Evolutionary conservation across 2,888 invertebrate species (phyloP).

Genomic region (Galerucella calmariensis): DNA sequence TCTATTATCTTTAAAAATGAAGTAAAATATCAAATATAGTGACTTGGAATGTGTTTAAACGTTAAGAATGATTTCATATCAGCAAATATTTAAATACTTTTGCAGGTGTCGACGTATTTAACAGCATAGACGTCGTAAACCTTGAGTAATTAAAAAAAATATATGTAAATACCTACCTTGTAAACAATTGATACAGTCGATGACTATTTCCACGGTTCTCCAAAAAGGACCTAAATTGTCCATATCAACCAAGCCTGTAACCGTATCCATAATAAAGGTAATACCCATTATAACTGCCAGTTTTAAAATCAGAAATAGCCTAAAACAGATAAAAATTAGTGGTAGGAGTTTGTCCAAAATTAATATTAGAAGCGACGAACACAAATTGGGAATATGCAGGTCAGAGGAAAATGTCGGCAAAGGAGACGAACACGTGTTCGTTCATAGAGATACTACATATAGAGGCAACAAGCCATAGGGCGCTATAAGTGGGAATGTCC

Average conservation of each 20-base stretch:
- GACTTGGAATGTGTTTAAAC: not conserved
- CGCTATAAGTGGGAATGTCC: too few species aligned
- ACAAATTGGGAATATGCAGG: too few species aligned
- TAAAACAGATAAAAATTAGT: constrained; percentile 57
- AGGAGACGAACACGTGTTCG: too few species aligned
- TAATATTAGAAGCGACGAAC: too few species aligned
- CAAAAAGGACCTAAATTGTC: constrained; percentile 65
- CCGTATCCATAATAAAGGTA: constrained; percentile 76
- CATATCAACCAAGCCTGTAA: constrained; percentile 71
- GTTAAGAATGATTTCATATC: not conserved
- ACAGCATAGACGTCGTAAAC: not conserved
- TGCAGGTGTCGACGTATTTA: not conserved
- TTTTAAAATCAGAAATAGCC: constrained; percentile 78
- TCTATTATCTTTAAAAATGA: not conserved
- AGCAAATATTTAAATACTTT: not conserved
- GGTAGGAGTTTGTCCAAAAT: too few species aligned
- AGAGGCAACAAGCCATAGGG: too few species aligned
- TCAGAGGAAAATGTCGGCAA: too few species aligned
- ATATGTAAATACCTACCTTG: constrained; percentile 67
- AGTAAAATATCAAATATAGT: not conserved
- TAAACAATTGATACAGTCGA: constrained; percentile 76
- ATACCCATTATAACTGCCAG: constrained; percentile 84
- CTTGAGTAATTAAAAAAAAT: not conserved
- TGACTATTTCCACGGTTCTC: constrained; percentile 60
- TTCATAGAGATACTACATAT: too few species aligned